Percentiles rank a stretch among this genome's conserved stretches.
Conservation (phyloP, 2,113 vertebrate species). For the Cololabis saira region DNA sequence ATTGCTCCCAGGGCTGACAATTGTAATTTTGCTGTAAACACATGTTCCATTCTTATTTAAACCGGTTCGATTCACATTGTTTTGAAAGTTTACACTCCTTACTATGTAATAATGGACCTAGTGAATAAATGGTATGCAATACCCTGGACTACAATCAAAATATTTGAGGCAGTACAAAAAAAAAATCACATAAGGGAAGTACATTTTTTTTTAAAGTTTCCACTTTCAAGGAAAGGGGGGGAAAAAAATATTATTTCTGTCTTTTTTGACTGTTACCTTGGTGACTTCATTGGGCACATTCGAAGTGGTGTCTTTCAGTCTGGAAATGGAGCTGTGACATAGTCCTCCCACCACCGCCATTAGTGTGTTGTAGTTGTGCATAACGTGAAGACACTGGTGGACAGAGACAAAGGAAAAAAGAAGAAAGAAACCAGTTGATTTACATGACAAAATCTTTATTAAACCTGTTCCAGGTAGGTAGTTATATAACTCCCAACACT, state of each 20-base stretch:
- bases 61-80: too few species aligned
- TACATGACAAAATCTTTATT: slow-evolving; percentile 51
- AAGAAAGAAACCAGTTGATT: slow-evolving; percentile 30
- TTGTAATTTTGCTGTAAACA: too few species aligned
- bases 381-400: slow-evolving; percentile 88
- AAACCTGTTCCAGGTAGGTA: slow-evolving; percentile 63
- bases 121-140: too few species aligned
- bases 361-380: slow-evolving; percentile 97
- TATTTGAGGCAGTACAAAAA: too few species aligned
- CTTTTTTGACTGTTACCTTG: slow-evolving; percentile 83
- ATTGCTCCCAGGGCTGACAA: too few species aligned
- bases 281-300: slow-evolving; percentile 90
- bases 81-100: too few species aligned
- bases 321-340: slow-evolving; percentile 95
- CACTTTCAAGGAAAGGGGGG: not conserved
- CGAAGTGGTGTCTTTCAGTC: slow-evolving; percentile 95
- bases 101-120: too few species aligned
- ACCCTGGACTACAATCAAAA: too few species aligned
- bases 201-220: too few species aligned
- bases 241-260: not conserved
- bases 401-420: slow-evolving; percentile 35
- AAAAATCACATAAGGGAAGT: too few species aligned
- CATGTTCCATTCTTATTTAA: too few species aligned
- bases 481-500: slow-evolving; percentile 65
- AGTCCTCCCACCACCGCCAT: slow-evolving; percentile 97